Evolutionary conservation across 1,140 invertebrate genomes (phyloP), one percentile per base, ranked within the genome.

Genomic region (Maconellicoccus hirsutus): DNA sequence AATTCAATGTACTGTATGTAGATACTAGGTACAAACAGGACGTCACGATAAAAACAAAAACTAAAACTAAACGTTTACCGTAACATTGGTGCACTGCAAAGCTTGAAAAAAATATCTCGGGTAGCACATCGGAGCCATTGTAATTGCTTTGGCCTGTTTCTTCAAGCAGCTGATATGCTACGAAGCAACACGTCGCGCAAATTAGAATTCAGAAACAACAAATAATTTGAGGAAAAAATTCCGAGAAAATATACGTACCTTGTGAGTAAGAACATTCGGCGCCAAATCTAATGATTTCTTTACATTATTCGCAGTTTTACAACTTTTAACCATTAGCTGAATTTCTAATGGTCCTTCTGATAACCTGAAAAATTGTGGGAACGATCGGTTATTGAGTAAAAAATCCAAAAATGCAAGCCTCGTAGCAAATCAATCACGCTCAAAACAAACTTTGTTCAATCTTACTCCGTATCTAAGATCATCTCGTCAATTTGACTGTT

Each of bases 61-160:
- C 12, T 33, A 12, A 33, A 33, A 33, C 4, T 33, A 16, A 16
- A 8, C 1, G 25, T 22, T 38, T 70, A 70, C 70, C 8, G 70
- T 73, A 23, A 73, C 71, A 38, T 61, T 73, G 6, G 92, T 95
- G 0, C 86, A 86, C 78, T 95, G 93, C 10, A 94, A 80, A 6
- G 87, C 85, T 83, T 96, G 93, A 81, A 93, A 96, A 78, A 93
- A 93, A 76, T 89, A 94, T 39, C 94, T 82, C 19, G 94, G 91
- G 75, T 91, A 85, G 42, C 87, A 85, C 8, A 92, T 78, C 23
- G 87, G 86, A 19, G 87, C 84, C 71, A 82, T 83, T 38, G 86
- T 82, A 39, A 92, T 77, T n/a, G 87, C 80, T 52, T 85, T 82
- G 0, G 88, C 86, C 71, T 87, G 86, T 52, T 85, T 82, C 72